phyloP scores from a whole-genome alignment of 2,888 invertebrate species.

The Empis stercorea region DNA sequence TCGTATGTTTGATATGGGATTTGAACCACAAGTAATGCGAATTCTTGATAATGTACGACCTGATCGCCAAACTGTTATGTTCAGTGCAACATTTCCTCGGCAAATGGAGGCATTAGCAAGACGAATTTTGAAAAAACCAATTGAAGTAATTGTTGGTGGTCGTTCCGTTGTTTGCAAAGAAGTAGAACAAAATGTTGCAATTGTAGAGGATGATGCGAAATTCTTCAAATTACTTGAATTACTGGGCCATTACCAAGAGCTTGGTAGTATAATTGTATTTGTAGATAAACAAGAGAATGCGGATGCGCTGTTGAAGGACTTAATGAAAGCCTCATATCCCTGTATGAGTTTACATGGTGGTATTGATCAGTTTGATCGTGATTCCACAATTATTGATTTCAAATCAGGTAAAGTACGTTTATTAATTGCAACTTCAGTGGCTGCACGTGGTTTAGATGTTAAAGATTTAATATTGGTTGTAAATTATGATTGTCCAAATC shows the following conservation, averaged over 20 bases:
- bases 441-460: constrained; percentile 96
- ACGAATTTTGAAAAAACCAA: constrained; percentile 82
- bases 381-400: constrained; percentile 95
- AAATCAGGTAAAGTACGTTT: constrained; percentile 88
- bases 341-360: constrained; percentile 98
- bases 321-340: constrained; percentile 92
- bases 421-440: constrained; percentile 94
- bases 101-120: constrained; percentile 98
- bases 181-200: constrained; percentile 87
- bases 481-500: constrained; percentile 98
- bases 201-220: constrained; percentile 93
- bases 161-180: constrained; percentile 96
- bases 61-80: constrained; percentile 96
- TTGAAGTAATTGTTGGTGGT: constrained; percentile 96
- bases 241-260: constrained; percentile 83
- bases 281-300: constrained; percentile 98
- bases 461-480: constrained; percentile 94
- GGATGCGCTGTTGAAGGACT: constrained; percentile 79
- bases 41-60: constrained; percentile 95
- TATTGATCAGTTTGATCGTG: constrained; percentile 98
- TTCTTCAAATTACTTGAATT: constrained; percentile 94
- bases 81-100: constrained; percentile 96
- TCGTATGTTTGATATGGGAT: constrained; percentile 99
- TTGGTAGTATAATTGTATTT: constrained; percentile 91
- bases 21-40: constrained; percentile 71